Evolutionary conservation across 2,113 vertebrate species (phyloP).

Genomic region (Melanerpes formicivorus): DNA sequence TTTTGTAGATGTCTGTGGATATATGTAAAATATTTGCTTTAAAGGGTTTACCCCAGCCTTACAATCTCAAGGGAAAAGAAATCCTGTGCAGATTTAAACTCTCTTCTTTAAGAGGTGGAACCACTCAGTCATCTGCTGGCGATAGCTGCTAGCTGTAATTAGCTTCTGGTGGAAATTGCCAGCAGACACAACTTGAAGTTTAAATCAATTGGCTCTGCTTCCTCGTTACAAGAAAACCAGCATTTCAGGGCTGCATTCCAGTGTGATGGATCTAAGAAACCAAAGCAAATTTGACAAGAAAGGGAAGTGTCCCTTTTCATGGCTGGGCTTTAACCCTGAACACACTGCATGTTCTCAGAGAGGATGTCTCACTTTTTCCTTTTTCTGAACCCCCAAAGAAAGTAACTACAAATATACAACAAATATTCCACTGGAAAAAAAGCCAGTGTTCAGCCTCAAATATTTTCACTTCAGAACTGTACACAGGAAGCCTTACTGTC

Average conservation of each 20-base stretch:
- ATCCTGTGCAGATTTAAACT: background rate
- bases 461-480: background rate
- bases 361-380: background rate
- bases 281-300: constrained; percentile 47
- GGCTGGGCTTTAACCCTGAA: constrained; percentile 44
- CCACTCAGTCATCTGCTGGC: background rate
- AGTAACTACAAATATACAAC: background rate
- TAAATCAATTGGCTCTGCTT: constrained; percentile 62
- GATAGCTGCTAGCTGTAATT: constrained; percentile 45
- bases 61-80: background rate
- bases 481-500: background rate
- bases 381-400: background rate
- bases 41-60: background rate
- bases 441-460: background rate
- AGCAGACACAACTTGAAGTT: constrained; percentile 48
- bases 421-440: background rate
- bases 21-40: background rate
- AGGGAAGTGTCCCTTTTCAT: constrained; percentile 44
- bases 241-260: constrained; percentile 26
- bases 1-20: background rate
- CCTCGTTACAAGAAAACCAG: constrained; percentile 42
- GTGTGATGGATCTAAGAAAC: constrained; percentile 38
- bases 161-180: constrained; percentile 49
- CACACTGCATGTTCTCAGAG: background rate
- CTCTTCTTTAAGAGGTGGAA: background rate